A percentile compares a stretch with the other conserved stretches of the same genome.
phyloP scores from a whole-genome alignment of 2,797 vertebrate genomes.

The Catostomus latipinnis region DNA sequence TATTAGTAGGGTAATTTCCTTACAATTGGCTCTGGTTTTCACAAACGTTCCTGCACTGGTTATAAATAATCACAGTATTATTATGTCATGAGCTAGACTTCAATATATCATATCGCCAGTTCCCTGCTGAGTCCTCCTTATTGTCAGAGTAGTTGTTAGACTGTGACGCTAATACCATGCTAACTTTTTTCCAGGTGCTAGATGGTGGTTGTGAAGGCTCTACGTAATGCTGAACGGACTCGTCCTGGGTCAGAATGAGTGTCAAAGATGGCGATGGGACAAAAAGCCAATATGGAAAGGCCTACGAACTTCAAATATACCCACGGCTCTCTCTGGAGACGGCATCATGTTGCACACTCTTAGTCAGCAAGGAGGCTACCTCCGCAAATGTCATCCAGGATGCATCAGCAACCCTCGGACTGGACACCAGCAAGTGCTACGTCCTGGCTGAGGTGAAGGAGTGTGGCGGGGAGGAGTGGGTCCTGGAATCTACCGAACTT shows the following conservation, averaged over 20 bases:
- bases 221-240: constrained; percentile 88
- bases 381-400: constrained; percentile 88
- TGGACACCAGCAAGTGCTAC: constrained; percentile 85
- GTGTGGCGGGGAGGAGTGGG: constrained; percentile 96
- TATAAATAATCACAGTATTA: too few species aligned
- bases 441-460: constrained; percentile 97
- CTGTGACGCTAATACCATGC: background rate
- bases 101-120: too few species aligned
- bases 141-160: too few species aligned
- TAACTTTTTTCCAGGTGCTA: constrained; percentile 75
- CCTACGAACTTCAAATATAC: constrained; percentile 91
- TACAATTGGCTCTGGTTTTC: too few species aligned
- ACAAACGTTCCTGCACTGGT: too few species aligned
- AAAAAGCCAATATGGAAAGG: constrained; percentile 79
- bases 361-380: constrained; percentile 89
- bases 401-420: constrained; percentile 78
- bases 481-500: constrained; percentile 89
- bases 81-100: too few species aligned
- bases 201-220: constrained; percentile 73
- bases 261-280: constrained; percentile 85
- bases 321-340: constrained; percentile 82
- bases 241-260: constrained; percentile 91
- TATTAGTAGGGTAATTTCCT: too few species aligned
- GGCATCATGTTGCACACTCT: constrained; percentile 83
- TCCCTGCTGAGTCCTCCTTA: too few species aligned